Base-by-base conservation (phyloP, 2,113 vertebrate species). In the Heterotilapia buettikoferi region DNA sequence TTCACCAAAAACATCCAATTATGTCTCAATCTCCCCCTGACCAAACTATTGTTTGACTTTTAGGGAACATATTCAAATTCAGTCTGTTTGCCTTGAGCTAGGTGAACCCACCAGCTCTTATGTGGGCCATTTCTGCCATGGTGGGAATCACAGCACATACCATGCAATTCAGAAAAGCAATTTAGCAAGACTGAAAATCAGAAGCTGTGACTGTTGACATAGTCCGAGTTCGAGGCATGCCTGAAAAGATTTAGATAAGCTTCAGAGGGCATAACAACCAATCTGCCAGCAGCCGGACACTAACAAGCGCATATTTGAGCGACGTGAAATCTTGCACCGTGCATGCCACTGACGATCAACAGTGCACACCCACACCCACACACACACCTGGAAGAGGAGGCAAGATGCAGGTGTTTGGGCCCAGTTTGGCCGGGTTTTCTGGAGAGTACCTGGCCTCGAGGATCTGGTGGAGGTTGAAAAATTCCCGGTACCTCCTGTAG, bases 401-500 rank as follows among this genome's bases (percentile, higher is more conserved):
- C 33, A 99, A 96, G 3, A n/a, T 78, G 91, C 97, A 98, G 90
- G 94, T 95, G 81, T 96, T 96, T 4, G 95, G 90, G 24, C 92
- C 94, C 0, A 57, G 90, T 68, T 73, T 90, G 2, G 90, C 90
- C 1, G 57, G 96, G 81, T 90, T 95, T 29, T 97, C 98, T 0
- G 95, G 87, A 7, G 97, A 96, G 10, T 98, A 98, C 80, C 95
- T 97, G 89, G 96, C 95, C 93, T 98, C 97, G n/a, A 99, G 95
- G 52, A 96, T 96, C 90, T 95, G 82, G 82, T 99, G 98, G 45
- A 99, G 94, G 83, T 94, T 90, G 4, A 98, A 95, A 92, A 99
- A 99, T 83, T 98, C 95, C 6, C 97, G 90, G 89, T 99, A 99
- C 76, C 99, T 96, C 33, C 99, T 96, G 93, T 98, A 99, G 95